Conservation (phyloP, 2,888 invertebrate genomes). For the Eupelmus urozonus region DNA sequence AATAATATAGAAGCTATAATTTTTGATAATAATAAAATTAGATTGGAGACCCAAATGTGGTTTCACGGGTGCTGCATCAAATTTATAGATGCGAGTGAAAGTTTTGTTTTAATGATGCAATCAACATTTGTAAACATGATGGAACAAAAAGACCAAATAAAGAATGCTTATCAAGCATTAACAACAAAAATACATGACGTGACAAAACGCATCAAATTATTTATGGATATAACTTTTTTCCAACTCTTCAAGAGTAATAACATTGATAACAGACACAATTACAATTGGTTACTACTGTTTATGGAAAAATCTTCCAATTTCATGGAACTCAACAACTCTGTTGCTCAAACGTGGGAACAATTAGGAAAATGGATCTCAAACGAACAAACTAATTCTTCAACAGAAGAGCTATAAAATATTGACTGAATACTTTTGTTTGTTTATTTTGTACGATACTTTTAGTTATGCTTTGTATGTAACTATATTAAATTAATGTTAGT, state of each 20-base stretch:
- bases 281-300: neutral
- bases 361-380: slow-evolving; percentile 24
- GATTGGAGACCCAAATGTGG: neutral
- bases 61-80: neutral
- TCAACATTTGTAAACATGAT: slow-evolving; percentile 26
- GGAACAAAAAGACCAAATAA: slow-evolving; percentile 20
- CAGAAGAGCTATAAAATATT: no score
- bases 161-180: neutral
- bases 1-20: neutral
- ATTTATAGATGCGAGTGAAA: neutral
- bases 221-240: slow-evolving; percentile 39
- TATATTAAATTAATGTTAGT: no score
- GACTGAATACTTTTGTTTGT: no score
- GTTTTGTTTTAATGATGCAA: neutral
- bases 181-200: slow-evolving; percentile 18
- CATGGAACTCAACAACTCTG: neutral
- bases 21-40: neutral
- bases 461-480: no score
- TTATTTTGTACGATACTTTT: no score
- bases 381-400: neutral
- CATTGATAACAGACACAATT: slow-evolving; percentile 24
- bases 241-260: slow-evolving; percentile 40
- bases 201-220: slow-evolving; percentile 29
- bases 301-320: slow-evolving; percentile 7
- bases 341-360: slow-evolving; percentile 30